phyloP scores from a whole-genome alignment of 1,140 invertebrate species.

The Bactericera cockerelli region DNA sequence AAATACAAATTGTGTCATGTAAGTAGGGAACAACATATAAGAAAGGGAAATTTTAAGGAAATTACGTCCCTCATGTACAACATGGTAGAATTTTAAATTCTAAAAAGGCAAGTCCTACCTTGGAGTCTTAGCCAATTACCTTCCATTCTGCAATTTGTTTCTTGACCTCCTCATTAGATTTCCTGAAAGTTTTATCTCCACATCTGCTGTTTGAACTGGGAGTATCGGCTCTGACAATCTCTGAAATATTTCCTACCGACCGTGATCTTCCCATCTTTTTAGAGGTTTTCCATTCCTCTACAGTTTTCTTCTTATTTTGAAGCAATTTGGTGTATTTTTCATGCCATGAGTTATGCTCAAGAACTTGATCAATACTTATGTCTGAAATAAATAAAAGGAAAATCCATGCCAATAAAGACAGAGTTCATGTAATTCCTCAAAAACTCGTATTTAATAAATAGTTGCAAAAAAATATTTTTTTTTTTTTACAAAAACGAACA shows the following conservation, averaged over 20 bases:
- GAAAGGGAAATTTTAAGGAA: no score
- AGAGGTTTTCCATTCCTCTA: background rate
- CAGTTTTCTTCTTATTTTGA: background rate
- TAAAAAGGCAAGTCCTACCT: no score
- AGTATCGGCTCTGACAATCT: background rate
- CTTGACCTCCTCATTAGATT: background rate
- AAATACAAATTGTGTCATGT: no score
- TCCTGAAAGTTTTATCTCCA: background rate
- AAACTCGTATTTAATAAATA: no score
- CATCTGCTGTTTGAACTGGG: background rate
- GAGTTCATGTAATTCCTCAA: no score
- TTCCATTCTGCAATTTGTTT: background rate
- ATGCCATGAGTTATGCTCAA: background rate
- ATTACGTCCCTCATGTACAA: no score
- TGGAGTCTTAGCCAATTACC: no score
- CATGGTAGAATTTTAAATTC: no score
- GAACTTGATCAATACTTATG: background rate
- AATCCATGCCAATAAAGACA: no score
- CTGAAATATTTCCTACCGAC: background rate
- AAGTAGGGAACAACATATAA: no score
- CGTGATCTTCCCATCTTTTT: background rate
- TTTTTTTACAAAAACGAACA: no score
- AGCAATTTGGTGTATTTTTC: constrained; percentile 1
- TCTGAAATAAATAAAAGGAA: background rate
- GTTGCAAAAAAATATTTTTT: no score